Percentiles rank a stretch among this genome's conserved stretches.
These are phyloP conservation scores for Nettapus auritus DNA, from an alignment of 2,113 vertebrate species.

Conservation along the genomic window DNA sequence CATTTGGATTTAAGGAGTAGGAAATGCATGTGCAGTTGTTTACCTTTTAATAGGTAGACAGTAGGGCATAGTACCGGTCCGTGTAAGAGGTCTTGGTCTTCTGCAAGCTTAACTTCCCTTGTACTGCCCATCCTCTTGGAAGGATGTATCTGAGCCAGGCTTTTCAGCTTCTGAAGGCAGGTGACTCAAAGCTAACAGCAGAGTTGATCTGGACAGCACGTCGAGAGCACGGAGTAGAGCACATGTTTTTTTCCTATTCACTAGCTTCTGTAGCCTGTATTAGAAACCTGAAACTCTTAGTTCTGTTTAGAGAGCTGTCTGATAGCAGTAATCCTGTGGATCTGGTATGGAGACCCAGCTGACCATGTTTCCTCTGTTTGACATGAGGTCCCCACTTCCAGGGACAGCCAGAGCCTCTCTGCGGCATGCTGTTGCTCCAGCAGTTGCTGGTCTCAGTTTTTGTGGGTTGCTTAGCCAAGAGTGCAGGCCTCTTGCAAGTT, in stretches of 20 bases:
- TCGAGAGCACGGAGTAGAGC: background rate
- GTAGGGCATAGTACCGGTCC: background rate
- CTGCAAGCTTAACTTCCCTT: background rate
- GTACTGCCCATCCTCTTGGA: background rate
- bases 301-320: background rate
- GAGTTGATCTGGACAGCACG: background rate
- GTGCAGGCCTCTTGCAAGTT: background rate
- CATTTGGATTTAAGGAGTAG: background rate
- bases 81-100: background rate
- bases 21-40: background rate
- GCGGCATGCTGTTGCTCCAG: background rate
- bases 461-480: background rate
- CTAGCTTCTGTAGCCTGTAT: background rate
- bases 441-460: background rate
- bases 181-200: background rate
- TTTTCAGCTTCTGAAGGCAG: background rate
- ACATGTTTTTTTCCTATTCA: accelerated
- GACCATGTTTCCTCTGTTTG: background rate
- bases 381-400: accelerated
- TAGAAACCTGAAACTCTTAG: background rate
- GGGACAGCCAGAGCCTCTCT: background rate
- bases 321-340: background rate
- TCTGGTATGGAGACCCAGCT: background rate
- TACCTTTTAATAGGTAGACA: background rate
- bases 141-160: background rate